Conservation (phyloP, 1,140 invertebrate species). For the Lepidostoma basale region DNA sequence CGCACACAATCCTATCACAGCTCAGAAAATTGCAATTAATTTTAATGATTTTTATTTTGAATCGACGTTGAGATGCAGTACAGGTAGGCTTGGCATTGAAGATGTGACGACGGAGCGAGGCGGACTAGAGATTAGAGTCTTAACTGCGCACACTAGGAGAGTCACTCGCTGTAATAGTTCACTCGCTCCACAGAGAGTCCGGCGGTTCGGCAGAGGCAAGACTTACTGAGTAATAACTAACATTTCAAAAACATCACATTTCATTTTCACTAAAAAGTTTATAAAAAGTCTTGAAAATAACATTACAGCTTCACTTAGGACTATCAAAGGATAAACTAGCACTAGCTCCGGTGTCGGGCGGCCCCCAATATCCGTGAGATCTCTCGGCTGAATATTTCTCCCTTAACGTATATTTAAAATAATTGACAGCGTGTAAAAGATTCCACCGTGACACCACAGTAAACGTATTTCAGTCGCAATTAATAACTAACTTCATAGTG, state of each 20-base stretch:
- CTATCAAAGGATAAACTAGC: background rate
- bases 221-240: conserved; percentile 9
- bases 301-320: conserved; percentile 22
- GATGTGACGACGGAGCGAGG: background rate
- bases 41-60: conserved; percentile 17
- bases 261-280: conserved; percentile 24
- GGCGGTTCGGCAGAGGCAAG: conserved; percentile 16
- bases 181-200: too few relatives aligned
- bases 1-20: conserved; percentile 20
- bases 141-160: conserved; percentile 4
- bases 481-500: conserved; percentile 8
- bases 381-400: conserved; percentile 11
- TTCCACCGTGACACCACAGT: conserved; percentile 2
- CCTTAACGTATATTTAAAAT: conserved; percentile 33
- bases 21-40: conserved; percentile 25
- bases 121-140: background rate
- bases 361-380: background rate
- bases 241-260: conserved; percentile 20
- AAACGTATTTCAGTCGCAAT: conserved; percentile 14
- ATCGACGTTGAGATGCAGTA: background rate
- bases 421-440: conserved; percentile 37
- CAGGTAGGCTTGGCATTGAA: conserved; percentile 13
- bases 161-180: too few relatives aligned
- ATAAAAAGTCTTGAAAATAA: conserved; percentile 19
- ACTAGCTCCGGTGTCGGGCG: background rate